Conservation (phyloP, 2,888 invertebrate genomes). For the Cataglyphis livida region DNA sequence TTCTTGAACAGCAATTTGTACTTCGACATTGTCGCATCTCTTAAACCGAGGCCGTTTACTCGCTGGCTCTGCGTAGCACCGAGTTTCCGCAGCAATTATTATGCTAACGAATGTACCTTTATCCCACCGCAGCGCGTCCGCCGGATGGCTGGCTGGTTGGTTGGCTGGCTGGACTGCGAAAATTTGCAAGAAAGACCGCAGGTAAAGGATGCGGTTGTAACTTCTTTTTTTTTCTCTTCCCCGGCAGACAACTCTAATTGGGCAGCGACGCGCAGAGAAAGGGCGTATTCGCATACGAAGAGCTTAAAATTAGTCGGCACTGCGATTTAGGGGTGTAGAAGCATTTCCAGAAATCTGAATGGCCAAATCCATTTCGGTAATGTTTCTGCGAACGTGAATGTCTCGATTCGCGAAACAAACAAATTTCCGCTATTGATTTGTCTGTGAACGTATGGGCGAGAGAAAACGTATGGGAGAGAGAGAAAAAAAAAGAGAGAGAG, state of each 20-base stretch:
- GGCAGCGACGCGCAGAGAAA: constrained; percentile 43
- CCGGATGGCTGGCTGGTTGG: constrained; percentile 28
- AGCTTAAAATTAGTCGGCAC: constrained; percentile 59
- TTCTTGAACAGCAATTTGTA: background rate
- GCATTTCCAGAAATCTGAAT: constrained; percentile 54
- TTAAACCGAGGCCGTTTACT: constrained; percentile 50
- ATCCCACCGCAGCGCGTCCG: constrained; percentile 40
- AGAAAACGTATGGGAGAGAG: background rate
- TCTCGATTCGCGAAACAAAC: constrained; percentile 36
- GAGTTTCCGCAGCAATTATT: constrained; percentile 43
- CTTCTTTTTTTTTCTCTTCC: constrained; percentile 39
- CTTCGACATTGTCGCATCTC: constrained; percentile 34
- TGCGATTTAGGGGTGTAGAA: constrained; percentile 58
- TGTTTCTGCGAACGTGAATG: background rate
- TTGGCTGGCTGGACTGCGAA: constrained; percentile 41
- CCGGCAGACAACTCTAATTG: constrained; percentile 68
- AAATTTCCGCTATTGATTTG: constrained; percentile 48
- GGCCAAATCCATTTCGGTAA: constrained; percentile 51
- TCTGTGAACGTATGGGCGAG: background rate
- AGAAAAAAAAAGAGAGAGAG: background rate
- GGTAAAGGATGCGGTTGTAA: constrained; percentile 53
- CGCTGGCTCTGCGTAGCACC: constrained; percentile 41
- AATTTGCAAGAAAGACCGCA: constrained; percentile 62
- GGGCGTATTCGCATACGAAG: constrained; percentile 60
- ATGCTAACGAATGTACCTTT: constrained; percentile 61